Conservation (phyloP, 2,888 invertebrate genomes). For the Syrphus vitripennis region DNA sequence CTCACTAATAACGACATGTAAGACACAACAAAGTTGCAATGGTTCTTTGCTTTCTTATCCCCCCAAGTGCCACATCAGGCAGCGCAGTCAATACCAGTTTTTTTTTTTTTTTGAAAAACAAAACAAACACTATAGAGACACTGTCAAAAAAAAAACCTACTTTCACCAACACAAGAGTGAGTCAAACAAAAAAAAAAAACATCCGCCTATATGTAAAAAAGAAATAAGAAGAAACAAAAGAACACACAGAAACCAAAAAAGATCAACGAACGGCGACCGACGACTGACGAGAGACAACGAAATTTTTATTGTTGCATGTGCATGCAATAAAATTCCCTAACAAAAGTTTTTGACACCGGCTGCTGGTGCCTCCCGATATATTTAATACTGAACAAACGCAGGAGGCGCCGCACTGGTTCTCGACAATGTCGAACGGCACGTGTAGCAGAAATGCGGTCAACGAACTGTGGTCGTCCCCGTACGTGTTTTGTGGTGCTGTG, state of each 20-base stretch:
- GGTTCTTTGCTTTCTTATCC: not conserved
- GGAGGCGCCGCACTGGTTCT: conserved; percentile 42
- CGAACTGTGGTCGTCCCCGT: conserved; percentile 52
- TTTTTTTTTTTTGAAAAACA: not conserved
- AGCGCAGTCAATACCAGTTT: too few relatives aligned
- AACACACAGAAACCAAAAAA: conserved; percentile 32
- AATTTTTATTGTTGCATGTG: conserved; percentile 71
- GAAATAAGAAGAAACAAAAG: conserved; percentile 16
- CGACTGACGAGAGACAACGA: conserved; percentile 67
- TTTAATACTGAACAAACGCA: conserved; percentile 25
- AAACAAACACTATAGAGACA: not conserved
- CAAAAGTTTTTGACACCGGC: conserved; percentile 58
- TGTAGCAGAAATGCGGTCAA: conserved; percentile 66
- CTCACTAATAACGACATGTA: not conserved
- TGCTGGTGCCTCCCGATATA: conserved; percentile 18
- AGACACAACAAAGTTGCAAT: conserved; percentile 35
- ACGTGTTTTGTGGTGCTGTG: conserved; percentile 16
- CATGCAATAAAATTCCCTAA: conserved; percentile 66
- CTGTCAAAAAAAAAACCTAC: conserved; percentile 1
- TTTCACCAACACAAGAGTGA: conserved; percentile 22
- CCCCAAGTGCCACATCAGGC: not conserved
- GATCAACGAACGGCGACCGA: conserved; percentile 69
- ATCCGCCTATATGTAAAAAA: conserved; percentile 13
- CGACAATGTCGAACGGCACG: conserved; percentile 69
- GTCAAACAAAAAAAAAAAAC: conserved; percentile 2